Evolutionary conservation across 2,888 invertebrate genomes (phyloP), one percentile per base, ranked within the genome.

Genomic region (Bembecia ichneumoniformis): DNA sequence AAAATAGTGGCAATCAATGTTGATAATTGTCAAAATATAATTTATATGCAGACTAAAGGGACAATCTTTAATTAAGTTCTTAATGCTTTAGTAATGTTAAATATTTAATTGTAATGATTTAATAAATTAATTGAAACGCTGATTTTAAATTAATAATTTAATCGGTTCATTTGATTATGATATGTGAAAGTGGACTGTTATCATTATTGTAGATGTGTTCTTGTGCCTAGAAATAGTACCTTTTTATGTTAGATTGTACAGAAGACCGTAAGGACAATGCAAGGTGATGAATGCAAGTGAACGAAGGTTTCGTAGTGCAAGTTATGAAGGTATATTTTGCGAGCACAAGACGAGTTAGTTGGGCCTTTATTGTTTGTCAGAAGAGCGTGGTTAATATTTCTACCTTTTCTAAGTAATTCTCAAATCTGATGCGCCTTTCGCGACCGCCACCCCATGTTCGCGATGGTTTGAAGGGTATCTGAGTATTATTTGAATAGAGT

Each of bases 211-310:
- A 49, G 50, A 59, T 62, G 62, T 59, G 63, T 56, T 59, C 72
- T 81, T 79, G 82, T 79, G 81, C 80, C 65, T 73, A 64, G 73
- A 73, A 80, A 76, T 74, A 68, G 66, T 67, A 73, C 75, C 74
- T 77, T 71, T 56, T 67, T 69, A 62, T 79, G 77, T 63, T 71
- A 79, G 82, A 75, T 69, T 83, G 83, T 81, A 80, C 75, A 82
- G 77, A 70, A 72, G 74, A 68, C 71, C 74, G 82, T 71, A 71
- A 76, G 83, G 73, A 72, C 71, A 68, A 71, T 82, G 84, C 68
- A 68, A 83, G 86, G 63, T 71, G 84, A 84, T 82, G 86, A 71
- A 83, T 86, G 84, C 62, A 72, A 84, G 84, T 66, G 68, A 68
- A 68, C 2, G 28, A 66, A 70, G 71, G 64, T 68, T 64, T 56